A percentile compares a stretch with the other conserved stretches of the same genome.
These are phyloP conservation scores for Rotaria magnacalcarata DNA, from an alignment of 2,888 invertebrate species.

Conservation along the genomic window DNA sequence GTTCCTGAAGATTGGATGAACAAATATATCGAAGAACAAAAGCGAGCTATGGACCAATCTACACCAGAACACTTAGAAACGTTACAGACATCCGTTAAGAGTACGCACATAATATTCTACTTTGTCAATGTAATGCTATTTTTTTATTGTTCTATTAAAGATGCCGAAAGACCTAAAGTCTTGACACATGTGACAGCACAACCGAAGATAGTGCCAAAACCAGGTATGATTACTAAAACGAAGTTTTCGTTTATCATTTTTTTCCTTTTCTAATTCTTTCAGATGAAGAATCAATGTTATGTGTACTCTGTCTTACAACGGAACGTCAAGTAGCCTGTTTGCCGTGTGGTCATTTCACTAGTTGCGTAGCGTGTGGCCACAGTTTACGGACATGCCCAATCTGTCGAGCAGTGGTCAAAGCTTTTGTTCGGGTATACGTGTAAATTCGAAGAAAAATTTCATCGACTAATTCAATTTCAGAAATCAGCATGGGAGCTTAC, in stretches of 20 bases:
- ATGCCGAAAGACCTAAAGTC: background rate
- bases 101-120: background rate
- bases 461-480: background rate
- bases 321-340: conserved; percentile 27
- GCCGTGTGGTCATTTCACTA: background rate
- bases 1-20: conserved; percentile 2
- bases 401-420: background rate
- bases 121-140: background rate
- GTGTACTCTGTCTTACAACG: background rate
- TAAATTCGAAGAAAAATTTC: background rate
- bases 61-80: background rate
- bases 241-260: background rate
- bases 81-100: background rate
- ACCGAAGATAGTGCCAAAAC: background rate
- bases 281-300: background rate
- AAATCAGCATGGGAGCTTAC: too few species aligned
- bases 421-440: background rate
- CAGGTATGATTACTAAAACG: background rate
- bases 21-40: background rate
- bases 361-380: background rate
- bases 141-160: background rate
- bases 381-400: background rate
- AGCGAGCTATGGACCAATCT: background rate
- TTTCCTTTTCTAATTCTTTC: background rate
- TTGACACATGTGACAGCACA: background rate